Evolutionary conservation across 2,797 vertebrate species (phyloP), one percentile per base, ranked within the genome.

Genomic region (Tenualosa thibaudeaui): DNA sequence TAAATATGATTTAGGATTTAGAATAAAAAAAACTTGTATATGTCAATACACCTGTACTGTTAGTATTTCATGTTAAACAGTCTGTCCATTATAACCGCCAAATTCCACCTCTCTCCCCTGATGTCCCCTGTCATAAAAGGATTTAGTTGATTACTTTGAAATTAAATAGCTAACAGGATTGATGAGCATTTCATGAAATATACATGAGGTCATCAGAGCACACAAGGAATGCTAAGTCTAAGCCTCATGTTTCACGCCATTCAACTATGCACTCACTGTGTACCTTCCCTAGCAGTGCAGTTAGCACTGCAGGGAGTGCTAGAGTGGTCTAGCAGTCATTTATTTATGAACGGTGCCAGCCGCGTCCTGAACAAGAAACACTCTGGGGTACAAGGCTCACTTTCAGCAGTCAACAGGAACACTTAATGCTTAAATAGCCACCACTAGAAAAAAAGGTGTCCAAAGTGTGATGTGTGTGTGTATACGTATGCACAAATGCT

Each of bases 321-420:
- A 78, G 43, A 78, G 71, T 78, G 71, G 15, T 78, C 71, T 37
- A 5, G 17, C 12, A 43, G 71, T 78, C 71, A 78, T 78, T 78
- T 78, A 78, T 78, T 78, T 78, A 78, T 78, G 40, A 78, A 46
- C 71, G 17, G 71, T 40, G 15, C 37, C 17, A 5, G 15, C 37
- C 17, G 15, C 7, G 17, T 37, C 40, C 37, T 78, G 71, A 43
- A 40, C 37, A 78, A 7, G 17, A 46, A 3, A 9, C 15, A 15
- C 71, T 46, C 71, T 22, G 15, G 71, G 40, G 71, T 46, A 43
- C 40, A 78, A 43, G 40, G 71, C 71, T 78, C 71, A 78, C 71
- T 78, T 78, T 78, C 71, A 78, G 71, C 71, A 43, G 71, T 5
- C 71, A 5, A 78, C 2, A 46, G 40, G 17, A 78, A 46, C 40